Percentiles rank a stretch among this genome's conserved stretches.
These are phyloP conservation scores for Gadus chalcogrammus DNA, from an alignment of 2,113 vertebrate species.

Conservation along the genomic window DNA sequence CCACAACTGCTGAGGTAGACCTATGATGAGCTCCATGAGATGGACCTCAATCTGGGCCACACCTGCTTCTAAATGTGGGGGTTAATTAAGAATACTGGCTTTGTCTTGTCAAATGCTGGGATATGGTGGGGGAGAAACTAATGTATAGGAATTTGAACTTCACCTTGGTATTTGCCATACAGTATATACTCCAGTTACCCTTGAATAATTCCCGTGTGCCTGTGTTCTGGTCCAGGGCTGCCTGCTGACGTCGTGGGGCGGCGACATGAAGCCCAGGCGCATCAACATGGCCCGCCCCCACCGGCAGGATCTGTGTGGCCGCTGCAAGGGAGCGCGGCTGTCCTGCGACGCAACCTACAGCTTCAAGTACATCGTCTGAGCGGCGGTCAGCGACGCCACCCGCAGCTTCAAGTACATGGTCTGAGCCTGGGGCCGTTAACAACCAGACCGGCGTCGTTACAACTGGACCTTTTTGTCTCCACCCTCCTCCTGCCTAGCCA, in stretches of 20 bases:
- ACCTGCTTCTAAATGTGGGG: not conserved
- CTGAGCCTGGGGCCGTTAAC: no score
- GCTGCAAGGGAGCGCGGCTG: constrained; percentile 86
- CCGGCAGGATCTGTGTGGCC: constrained; percentile 90
- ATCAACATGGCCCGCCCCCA: constrained; percentile 87
- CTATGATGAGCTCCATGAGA: no score
- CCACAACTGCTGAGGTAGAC: constrained; percentile 48
- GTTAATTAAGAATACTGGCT: not conserved
- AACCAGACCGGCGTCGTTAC: no score
- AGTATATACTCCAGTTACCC: not conserved
- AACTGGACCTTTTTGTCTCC: no score
- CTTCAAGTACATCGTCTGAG: constrained; percentile 89
- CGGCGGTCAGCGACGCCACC: not conserved
- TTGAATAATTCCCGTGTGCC: not conserved
- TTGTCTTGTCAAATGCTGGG: no score
- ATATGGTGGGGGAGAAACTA: no score
- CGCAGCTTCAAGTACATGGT: not conserved
- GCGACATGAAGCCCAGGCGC: constrained; percentile 86
- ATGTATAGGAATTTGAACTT: no score
- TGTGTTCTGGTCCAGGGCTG: constrained; percentile 73
- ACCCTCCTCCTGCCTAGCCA: no score
- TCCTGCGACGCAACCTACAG: constrained; percentile 90
- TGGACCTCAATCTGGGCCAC: not conserved
- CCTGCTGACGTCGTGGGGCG: constrained; percentile 82
- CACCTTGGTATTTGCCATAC: not conserved